Conservation (phyloP, 2,888 invertebrate genomes). For the Timema podura region DNA sequence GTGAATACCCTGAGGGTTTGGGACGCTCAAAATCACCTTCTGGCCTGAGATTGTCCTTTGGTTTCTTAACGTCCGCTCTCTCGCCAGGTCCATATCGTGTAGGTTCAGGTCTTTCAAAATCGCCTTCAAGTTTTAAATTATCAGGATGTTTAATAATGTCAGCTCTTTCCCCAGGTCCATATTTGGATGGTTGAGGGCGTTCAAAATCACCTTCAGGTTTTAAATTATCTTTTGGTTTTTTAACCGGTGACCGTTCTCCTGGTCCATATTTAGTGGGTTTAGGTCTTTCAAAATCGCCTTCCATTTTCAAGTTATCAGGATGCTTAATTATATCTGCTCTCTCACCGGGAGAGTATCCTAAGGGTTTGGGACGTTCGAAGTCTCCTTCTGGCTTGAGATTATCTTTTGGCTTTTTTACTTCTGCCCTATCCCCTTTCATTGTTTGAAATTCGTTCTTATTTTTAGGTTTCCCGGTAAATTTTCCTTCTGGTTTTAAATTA, state of each 20-base stretch:
- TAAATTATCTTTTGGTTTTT: conserved; percentile 60
- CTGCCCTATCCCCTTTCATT: conserved; percentile 33
- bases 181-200: conserved; percentile 41
- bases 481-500: conserved; percentile 51
- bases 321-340: conserved; percentile 41
- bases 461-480: conserved; percentile 41
- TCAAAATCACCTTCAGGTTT: conserved; percentile 40
- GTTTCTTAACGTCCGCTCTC: conserved; percentile 39
- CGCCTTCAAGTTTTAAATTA: conserved; percentile 51
- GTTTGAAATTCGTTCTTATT: conserved; percentile 23
- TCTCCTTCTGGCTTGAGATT: conserved; percentile 52
- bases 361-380: conserved; percentile 38
- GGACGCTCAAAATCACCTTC: conserved; percentile 39
- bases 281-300: conserved; percentile 42
- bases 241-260: conserved; percentile 58
- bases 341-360: conserved; percentile 32
- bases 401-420: conserved; percentile 45
- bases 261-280: conserved; percentile 44
- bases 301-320: conserved; percentile 42
- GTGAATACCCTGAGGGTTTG: conserved; percentile 34
- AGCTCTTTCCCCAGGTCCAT: conserved; percentile 41
- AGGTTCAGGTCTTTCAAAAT: conserved; percentile 43
- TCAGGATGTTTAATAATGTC: conserved; percentile 46
- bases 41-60: conserved; percentile 27
- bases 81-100: neutral